Evolutionary conservation across 2,888 invertebrate species (phyloP), one percentile per base, ranked within the genome.

Genomic region (Eilema griseolum): DNA sequence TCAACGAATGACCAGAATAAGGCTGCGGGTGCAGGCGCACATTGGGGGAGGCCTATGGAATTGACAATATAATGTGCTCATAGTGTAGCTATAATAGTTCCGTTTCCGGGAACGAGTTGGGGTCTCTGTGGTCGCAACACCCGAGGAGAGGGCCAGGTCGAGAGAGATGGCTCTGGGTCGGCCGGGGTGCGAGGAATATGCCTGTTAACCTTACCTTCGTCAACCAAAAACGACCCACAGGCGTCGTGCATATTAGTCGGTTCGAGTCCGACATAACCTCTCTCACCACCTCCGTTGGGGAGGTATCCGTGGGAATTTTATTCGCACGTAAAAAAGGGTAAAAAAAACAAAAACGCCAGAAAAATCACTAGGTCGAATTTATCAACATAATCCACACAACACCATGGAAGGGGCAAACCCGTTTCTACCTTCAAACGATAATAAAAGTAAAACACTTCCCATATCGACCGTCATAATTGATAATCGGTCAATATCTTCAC

Each of bases 401-500:
- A 46, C 20, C 16, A 41, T 46, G 10, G n/a, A n/a, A 52, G n/a
- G 28, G 52, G 52, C n/a, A 52, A 52, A n/a, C 20, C 46, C 41
- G 5, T 46, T 46, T 20, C 5, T 7, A 20, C 16, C 46, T 46
- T 52, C 52, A 52, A 52, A 1, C 16, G 5, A n/a, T 52, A 52
- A 10, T 46, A 46, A 46, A 52, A 52, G 52, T 52, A 52, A 20
- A n/a, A n/a, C 52, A 52, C 52, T 52, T 52, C 52, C 52, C 52
- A 52, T 52, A 52, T n/a, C 52, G 52, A 46, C 46, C 52, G n/a
- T 10, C 52, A 52, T n/a, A n/a, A 52, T 52, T n/a, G 46, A 46
- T 46, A 46, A 46, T 46, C 46, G 46, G 52, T 52, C n/a, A 52
- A n/a, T n/a, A 52, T 52, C 52, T 52, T n/a, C 52, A n/a, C 52